Evolutionary conservation across 23 tunicate species (phyloP), one percentile per base, ranked within the genome.

Genomic region (Trididemnum clinides): DNA sequence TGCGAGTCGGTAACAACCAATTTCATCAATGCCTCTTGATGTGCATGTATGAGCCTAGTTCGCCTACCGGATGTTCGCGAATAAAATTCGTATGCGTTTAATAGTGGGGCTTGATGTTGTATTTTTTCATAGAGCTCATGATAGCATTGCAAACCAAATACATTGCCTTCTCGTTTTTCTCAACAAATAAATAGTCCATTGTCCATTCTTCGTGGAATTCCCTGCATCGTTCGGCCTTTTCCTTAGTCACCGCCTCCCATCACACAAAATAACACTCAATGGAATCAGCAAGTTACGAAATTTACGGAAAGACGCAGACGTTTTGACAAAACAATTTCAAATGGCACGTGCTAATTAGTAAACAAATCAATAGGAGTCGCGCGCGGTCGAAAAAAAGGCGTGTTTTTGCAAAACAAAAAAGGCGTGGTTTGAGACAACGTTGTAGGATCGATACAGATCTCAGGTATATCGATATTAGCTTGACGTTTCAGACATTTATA

Each of bases 301-400:
- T 33, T 29, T 70, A n/a, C 76, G 39, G 76, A 70, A 70, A 70
- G 76, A 70, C 38, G 76, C 76, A 32, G 76, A 27, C 39, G 76
- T 32, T 32, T 70, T 32, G 36, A 70, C 76, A n/a, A 32, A 70
- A 33, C 76, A 70, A 7, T 32, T 32, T n/a, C 36, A 70, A 32
- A 32, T 70, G 36, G 20, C 66, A 59, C 25, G 66, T n/a, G 66
- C 25, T 59, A 12, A 15, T n/a, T n/a, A n/a, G n/a, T n/a, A n/a
- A n/a, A n/a, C n/a, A n/a, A n/a, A n/a, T n/a, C n/a, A n/a, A n/a
- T n/a, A n/a, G n/a, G n/a, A n/a, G n/a, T n/a, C n/a, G n/a, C n/a
- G n/a, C n/a, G n/a, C n/a, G n/a, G n/a, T n/a, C n/a, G n/a, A n/a
- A n/a, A n/a, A n/a, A n/a, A n/a, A n/a, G n/a, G n/a, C n/a, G n/a